phyloP scores from a whole-genome alignment of 2,888 invertebrate genomes.

The Oxyteleia sp. region DNA sequence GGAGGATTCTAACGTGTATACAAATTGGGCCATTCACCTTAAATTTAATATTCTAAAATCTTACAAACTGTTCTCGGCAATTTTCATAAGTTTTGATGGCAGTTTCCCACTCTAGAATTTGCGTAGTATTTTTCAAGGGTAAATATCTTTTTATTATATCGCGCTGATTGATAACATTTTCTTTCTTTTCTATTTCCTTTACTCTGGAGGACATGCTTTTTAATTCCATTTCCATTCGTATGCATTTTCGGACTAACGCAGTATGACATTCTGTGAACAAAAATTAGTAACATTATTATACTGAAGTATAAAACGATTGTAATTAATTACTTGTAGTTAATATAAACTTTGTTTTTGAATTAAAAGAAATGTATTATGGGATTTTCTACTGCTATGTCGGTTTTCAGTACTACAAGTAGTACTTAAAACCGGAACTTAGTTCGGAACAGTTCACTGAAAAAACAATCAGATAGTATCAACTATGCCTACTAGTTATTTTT shows the following conservation, averaged over 20 bases:
- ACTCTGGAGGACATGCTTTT: background rate
- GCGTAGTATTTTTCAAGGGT: background rate
- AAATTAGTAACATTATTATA: background rate
- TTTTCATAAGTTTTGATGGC: background rate
- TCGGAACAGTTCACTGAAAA: too few species aligned
- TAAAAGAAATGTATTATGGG: too few species aligned
- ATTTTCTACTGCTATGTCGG: too few species aligned
- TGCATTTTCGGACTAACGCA: background rate
- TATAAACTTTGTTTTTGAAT: too few species aligned
- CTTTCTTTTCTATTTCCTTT: background rate
- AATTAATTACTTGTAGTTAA: too few species aligned
- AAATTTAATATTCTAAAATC: background rate
- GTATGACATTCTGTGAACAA: background rate
- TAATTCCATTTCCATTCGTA: background rate
- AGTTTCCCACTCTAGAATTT: background rate
- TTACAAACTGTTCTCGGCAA: background rate
- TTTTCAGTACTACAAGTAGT: too few species aligned
- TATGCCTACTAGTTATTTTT: too few species aligned
- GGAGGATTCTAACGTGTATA: too few species aligned
- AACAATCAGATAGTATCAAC: too few species aligned
- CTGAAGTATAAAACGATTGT: too few species aligned
- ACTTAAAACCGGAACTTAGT: too few species aligned
- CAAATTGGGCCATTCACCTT: too few species aligned
- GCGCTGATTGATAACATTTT: background rate
- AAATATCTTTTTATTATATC: background rate